Evolutionary conservation across 2,113 vertebrate genomes (phyloP).

Genomic region (Hemiprocne comata): DNA sequence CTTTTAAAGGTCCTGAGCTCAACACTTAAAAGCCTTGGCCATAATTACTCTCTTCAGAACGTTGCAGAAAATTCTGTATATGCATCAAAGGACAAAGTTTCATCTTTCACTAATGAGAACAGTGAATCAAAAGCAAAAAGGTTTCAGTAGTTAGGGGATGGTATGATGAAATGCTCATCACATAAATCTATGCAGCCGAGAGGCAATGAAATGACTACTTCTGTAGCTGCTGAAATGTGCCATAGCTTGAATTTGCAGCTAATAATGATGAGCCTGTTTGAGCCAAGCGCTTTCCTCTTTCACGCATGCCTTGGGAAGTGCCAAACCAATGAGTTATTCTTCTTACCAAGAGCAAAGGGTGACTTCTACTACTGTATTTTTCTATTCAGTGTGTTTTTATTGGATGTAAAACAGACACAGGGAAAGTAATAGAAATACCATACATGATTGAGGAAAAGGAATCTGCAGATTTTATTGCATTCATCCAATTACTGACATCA

Average conservation of each 20-base stretch:
- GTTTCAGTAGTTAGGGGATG: not conserved
- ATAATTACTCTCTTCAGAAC: not conserved
- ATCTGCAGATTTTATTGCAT: constrained; percentile 31
- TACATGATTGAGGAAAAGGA: not conserved
- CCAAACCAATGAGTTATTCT: constrained; percentile 23
- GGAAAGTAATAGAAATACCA: constrained; percentile 52
- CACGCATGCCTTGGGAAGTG: not conserved
- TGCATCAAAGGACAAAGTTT: not conserved
- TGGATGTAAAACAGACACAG: constrained; percentile 27
- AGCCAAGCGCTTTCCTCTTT: not conserved
- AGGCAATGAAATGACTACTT: constrained; percentile 25
- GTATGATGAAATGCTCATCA: not conserved
- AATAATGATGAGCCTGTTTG: not conserved
- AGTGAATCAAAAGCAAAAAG: not conserved
- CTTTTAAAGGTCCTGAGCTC: not conserved
- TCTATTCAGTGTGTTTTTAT: constrained; percentile 38
- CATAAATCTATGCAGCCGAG: not conserved
- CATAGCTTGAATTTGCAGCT: constrained; percentile 27
- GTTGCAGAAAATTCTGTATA: not conserved
- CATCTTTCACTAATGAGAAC: not conserved
- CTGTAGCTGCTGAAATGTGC: not conserved
- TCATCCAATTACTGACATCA: not conserved
- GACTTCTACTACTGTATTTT: constrained; percentile 34
- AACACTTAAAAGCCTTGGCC: not conserved
- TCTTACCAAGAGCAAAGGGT: constrained; percentile 38